These are phyloP conservation scores for Lepus townsendii DNA, from an alignment of 2,797 vertebrate genomes.

Conservation along the genomic window DNA sequence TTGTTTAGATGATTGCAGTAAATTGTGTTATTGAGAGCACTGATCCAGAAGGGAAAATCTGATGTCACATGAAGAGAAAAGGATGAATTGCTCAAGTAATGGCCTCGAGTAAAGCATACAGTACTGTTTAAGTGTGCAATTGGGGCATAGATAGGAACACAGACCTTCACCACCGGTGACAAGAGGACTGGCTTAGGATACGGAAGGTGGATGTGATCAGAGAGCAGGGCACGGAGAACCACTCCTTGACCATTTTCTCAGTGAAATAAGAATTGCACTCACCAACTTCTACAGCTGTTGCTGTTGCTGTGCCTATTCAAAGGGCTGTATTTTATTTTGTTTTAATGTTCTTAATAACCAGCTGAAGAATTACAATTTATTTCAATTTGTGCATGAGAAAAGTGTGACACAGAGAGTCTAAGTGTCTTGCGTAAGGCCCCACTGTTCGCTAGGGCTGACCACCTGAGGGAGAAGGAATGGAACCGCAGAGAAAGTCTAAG, in stretches of 20 bases:
- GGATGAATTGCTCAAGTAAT: background rate
- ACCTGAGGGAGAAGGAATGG: background rate
- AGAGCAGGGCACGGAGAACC: rapidly evolving
- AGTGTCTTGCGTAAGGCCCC: background rate
- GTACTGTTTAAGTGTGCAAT: background rate
- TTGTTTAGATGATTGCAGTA: background rate
- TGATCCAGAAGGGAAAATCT: background rate
- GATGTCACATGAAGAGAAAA: background rate
- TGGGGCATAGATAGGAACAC: background rate
- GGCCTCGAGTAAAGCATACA: background rate
- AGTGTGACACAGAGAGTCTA: background rate
- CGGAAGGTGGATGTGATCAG: too few species aligned
- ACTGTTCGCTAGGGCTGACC: background rate
- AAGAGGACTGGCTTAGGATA: background rate
- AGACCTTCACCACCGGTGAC: background rate
- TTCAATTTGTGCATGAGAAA: background rate
- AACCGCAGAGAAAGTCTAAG: background rate
- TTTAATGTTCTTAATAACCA: background rate
- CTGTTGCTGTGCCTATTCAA: background rate
- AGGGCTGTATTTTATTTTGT: background rate
- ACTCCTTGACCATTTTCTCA: background rate
- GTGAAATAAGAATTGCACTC: background rate
- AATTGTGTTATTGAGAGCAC: background rate
- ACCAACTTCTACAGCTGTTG: background rate
- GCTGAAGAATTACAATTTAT: background rate